Base-by-base conservation (phyloP, 2,797 vertebrate species). In the Phalanger gymnotis region DNA sequence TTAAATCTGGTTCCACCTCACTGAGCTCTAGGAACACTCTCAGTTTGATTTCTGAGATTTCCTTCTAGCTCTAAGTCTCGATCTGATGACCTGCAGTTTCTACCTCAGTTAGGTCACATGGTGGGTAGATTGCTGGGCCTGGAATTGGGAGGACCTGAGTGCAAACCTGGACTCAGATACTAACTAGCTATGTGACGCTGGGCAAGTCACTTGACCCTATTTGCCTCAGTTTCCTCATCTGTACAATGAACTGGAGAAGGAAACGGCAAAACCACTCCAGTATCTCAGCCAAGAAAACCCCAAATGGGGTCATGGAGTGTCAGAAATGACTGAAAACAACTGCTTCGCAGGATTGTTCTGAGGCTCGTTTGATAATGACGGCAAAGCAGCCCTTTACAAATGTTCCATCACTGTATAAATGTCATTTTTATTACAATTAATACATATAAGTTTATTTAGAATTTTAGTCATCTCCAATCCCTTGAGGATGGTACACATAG, bases 381-480 rank as follows among this genome's bases (percentile, higher is more conserved):
- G 19, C 66, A 40, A 73, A 22, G 19, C 5, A 25, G 19, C 2
- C 22, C n/a, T 81, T 81, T 81, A 25, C n/a, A 81, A 40, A 40
- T 2, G 6, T 81, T 9, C 19, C n/a, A 81, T 47, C 19, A 25
- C n/a, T 73, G 61, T 34, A 73, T 40, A 47, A n/a, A 47, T 47
- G 19, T 47, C 6, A 47, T 47, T 81, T 22, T 81, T 22, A 81
- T 81, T 47, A 81, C 34, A 81, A 87, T 94, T n/a, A 95, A 90
- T 5, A 51, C 6, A 94, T 30, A 0, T 11, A 30, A 28, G 19
- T 90, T 93, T 28, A 89, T 97, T 95, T 25, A 94, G 34, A 91
- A 96, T 96, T 96, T 54, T 40, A 94, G 56, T 96, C 98, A 92
- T 96, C 95, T 53, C 92, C 97, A 98, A 97, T 93, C 73, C 57